These are phyloP conservation scores for Trichacis sp. DNA, from an alignment of 2,888 invertebrate species.

Conservation along the genomic window DNA sequence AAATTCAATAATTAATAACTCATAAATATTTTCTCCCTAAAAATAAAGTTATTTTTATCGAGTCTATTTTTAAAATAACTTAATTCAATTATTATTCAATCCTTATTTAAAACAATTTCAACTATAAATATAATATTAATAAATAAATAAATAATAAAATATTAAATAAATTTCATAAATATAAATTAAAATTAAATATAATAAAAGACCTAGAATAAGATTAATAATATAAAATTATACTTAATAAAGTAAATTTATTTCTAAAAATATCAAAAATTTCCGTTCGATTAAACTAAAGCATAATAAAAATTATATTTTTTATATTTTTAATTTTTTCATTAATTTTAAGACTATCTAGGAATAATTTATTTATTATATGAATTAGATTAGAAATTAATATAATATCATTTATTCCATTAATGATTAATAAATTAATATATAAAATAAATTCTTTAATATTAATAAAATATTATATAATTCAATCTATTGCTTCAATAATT, in stretches of 20 bases:
- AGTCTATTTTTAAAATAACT: no score
- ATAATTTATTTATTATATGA: conserved; percentile 53
- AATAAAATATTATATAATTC: conserved; percentile 70
- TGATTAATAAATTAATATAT: conserved; percentile 72
- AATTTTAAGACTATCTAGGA: conserved; percentile 50
- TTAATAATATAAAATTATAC: no score
- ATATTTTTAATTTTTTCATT: conserved; percentile 70
- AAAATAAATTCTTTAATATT: conserved; percentile 77
- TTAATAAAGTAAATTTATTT: conserved; percentile 7
- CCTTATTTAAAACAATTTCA: no score
- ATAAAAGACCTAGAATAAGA: no score
- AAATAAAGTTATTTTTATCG: no score
- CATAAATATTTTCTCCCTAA: no score
- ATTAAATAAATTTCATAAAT: no score
- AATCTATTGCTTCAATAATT: conserved; percentile 76
- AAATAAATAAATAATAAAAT: no score
- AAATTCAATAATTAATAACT: no score
- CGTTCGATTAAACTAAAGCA: conserved; percentile 6
- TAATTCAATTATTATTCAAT: no score
- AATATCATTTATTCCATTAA: conserved; percentile 72
- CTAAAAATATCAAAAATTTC: conserved; percentile 18
- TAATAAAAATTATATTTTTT: conserved; percentile 13
- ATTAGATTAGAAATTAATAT: conserved; percentile 53
- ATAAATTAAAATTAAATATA: no score
- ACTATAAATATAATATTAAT: no score